Base-by-base conservation (phyloP, 2,797 vertebrate genomes). In the Rhinophrynus dorsalis region DNA sequence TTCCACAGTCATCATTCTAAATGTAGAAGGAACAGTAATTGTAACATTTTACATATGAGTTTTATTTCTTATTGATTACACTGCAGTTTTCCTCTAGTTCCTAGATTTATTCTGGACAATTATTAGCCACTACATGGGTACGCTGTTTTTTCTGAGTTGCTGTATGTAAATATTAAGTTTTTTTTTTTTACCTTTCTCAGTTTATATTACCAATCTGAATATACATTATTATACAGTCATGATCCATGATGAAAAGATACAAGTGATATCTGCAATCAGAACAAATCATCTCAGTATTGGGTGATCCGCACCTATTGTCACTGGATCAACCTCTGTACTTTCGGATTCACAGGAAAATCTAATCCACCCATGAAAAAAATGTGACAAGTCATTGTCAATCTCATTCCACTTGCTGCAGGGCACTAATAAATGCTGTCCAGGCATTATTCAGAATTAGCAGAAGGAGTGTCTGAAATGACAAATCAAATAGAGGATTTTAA, bases 391-490 rank as follows among this genome's bases (percentile, higher is more conserved):
- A 40, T 15, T 56, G 63, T 35, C 63, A 67, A 45, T 56, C 51
- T 56, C 10, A n/a, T 33, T 24, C 17, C 45, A 12, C 51, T 67
- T 55, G 63, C 63, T 55, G 50, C 38, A n/a, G 51, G 63, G 37
- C 38, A 56, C 45, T 67, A 56, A 18, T 55, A 55, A 55, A 20
- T 32, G 37, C 51, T 56, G 51, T 23, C 63, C 63, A 35, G 51
- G 37, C 27, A 33, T 44, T 66, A 33, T 55, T 58, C 35, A 24
- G 37, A 58, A 58, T 58, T 58, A 58, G 55, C 35, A 27, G 35
- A 30, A 27, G 63, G 50, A 35, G 63, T 55, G 20, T 32, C 51
- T 55, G 51, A 32, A 56, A 55, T 67, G 51, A 67, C 51, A 67
- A 45, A 66, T 54, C 37, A 54, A 55, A 54, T 20, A 38, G 30